Percentiles rank a stretch among this genome's conserved stretches.
phyloP scores from a whole-genome alignment of 1,140 invertebrate genomes.

The Pseudomyrmex sp. region DNA sequence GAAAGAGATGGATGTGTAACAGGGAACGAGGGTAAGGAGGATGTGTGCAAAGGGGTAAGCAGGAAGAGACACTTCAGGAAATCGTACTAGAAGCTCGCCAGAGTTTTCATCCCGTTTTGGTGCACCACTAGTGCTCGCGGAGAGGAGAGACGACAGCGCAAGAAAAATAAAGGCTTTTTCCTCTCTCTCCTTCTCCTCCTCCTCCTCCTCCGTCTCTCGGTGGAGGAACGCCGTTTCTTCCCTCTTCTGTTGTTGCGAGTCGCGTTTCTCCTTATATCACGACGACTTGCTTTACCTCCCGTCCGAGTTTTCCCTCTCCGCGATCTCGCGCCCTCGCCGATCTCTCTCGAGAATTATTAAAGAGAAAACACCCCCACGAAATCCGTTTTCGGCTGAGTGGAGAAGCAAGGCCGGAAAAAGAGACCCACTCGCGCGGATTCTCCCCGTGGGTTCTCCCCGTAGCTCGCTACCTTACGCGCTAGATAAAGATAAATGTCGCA shows the following conservation, averaged over 20 bases:
- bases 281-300: constrained; percentile 49
- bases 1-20: constrained; percentile 31
- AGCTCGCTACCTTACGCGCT: background rate
- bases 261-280: constrained; percentile 25
- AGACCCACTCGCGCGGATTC: constrained; percentile 38
- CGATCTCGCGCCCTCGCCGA: background rate
- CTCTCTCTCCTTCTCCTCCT: constrained; percentile 29
- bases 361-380: constrained; percentile 66
- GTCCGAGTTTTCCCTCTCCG: background rate
- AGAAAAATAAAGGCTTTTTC: constrained; percentile 70
- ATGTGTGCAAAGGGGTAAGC: constrained; percentile 50
- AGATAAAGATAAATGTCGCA: constrained; percentile 58
- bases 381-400: constrained; percentile 51
- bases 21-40: constrained; percentile 7
- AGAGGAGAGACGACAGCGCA: constrained; percentile 59
- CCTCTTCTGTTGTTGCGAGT: constrained; percentile 27
- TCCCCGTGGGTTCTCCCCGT: constrained; percentile 13
- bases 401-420: background rate
- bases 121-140: constrained; percentile 47
- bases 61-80: constrained; percentile 66
- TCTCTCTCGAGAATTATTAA: constrained; percentile 65
- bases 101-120: constrained; percentile 70
- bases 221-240: constrained; percentile 36
- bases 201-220: background rate
- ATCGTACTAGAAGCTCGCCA: constrained; percentile 71